Percentiles rank a stretch among this genome's conserved stretches.
Conservation (phyloP, 2,113 vertebrate species). For the Megaleporinus macrocephalus region DNA sequence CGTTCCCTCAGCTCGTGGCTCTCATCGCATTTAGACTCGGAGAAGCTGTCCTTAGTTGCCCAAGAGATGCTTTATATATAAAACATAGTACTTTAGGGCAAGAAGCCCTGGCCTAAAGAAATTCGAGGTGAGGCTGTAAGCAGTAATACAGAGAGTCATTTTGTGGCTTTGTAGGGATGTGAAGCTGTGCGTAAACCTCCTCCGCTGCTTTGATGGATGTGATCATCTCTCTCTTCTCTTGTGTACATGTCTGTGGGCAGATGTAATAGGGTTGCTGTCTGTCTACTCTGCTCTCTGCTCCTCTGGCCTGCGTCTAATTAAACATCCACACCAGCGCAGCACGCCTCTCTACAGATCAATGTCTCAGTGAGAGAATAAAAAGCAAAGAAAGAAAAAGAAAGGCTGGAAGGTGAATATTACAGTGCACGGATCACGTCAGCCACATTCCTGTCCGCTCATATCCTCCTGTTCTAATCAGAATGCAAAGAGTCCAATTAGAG, state of each 20-base stretch:
- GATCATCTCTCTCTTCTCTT: slow-evolving; percentile 32
- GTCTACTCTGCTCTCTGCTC: slow-evolving; percentile 37
- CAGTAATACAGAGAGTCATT: not conserved
- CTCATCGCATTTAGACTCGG: no score
- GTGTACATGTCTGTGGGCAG: slow-evolving; percentile 24
- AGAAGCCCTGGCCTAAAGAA: not conserved
- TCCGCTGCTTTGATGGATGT: slow-evolving; percentile 31
- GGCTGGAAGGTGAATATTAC: slow-evolving; percentile 28
- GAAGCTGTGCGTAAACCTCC: not conserved
- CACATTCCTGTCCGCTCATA: not conserved
- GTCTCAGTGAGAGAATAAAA: slow-evolving; percentile 28
- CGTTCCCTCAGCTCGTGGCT: no score
- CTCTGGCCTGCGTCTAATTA: slow-evolving; percentile 44
- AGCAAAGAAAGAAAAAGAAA: slow-evolving; percentile 18
- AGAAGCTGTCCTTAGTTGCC: no score
- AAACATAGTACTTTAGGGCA: not conserved
- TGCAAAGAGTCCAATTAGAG: slow-evolving; percentile 42
- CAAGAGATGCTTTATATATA: not conserved
- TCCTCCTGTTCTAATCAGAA: slow-evolving; percentile 31
- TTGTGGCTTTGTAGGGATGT: not conserved
- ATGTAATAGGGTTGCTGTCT: slow-evolving; percentile 36
- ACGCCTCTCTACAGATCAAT: slow-evolving; percentile 14
- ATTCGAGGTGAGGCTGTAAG: not conserved
- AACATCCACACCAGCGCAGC: slow-evolving; percentile 22
- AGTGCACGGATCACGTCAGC: not conserved